Percentiles rank a stretch among this genome's conserved stretches.
Evolutionary conservation across 2,888 invertebrate genomes (phyloP).

Genomic region (Tuta absoluta): DNA sequence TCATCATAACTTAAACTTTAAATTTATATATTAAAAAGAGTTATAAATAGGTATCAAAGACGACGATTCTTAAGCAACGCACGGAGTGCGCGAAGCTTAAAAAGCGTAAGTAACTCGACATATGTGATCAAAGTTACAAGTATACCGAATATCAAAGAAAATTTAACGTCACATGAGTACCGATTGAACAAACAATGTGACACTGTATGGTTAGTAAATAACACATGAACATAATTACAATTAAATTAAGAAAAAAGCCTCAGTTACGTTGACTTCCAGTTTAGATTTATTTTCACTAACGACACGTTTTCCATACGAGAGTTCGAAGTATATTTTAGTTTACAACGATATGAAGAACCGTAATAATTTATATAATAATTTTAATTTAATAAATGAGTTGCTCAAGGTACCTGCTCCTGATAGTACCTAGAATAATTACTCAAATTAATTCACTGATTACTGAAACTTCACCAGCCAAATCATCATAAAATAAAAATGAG

Average conservation of each 20-base stretch:
- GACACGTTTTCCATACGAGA: too few relatives aligned
- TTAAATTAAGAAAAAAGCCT: too few relatives aligned
- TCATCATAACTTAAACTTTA: too few relatives aligned
- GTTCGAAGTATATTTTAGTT: too few relatives aligned
- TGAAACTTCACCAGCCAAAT: background rate
- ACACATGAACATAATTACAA: too few relatives aligned
- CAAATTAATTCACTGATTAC: background rate
- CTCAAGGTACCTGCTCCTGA: too few relatives aligned
- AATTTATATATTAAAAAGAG: background rate
- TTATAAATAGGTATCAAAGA: constrained; percentile 7
- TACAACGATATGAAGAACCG: too few relatives aligned
- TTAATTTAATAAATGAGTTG: too few relatives aligned
- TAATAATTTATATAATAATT: too few relatives aligned
- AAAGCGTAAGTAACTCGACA: constrained; percentile 31
- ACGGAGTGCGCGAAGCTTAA: constrained; percentile 1
- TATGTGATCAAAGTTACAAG: constrained; percentile 46
- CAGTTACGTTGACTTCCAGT: too few relatives aligned
- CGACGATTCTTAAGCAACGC: background rate
- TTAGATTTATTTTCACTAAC: background rate
- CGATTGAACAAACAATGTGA: constrained; percentile 55
- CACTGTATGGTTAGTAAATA: constrained; percentile 57
- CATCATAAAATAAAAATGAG: constrained; percentile 34
- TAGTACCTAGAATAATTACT: background rate
- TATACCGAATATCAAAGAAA: constrained; percentile 54
- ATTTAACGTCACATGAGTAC: constrained; percentile 49